Base-by-base conservation (phyloP, 2,113 vertebrate species). In the Zosterops hypoxanthus region DNA sequence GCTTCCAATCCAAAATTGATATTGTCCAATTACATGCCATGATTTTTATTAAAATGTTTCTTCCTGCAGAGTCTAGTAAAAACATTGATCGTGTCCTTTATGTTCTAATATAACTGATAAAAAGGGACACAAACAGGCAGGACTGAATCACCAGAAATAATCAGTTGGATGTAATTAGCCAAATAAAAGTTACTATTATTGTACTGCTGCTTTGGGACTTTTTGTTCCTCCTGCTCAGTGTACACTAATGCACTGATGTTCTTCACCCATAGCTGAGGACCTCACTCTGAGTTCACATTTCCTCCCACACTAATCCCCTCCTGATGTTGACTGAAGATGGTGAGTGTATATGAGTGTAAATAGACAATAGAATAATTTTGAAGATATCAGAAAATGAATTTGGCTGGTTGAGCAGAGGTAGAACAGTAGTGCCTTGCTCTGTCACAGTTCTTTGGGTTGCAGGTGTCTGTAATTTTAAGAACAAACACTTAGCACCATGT, bases 41-140 rank as follows among this genome's bases (percentile, higher is more conserved):
- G 23, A 46, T 59, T 80, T 70, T 85, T 66, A 84, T 89, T 64
- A n/a, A 77, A 86, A 29, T 50, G 8, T 21, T 75, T 93, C 77
- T 76, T 65, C 26, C n/a, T 75, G 12, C 12, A 44, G 36, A 64
- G 4, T 18, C 19, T 70, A 49, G 23, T 72, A 68, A 82, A 86
- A 77, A 9, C 61, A 55, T 55, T 75, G n/a, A 44, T 25, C 26
- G 8, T 33, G 7, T 31, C 7, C 63, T 77, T 92, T 60, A 66
- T 13, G 56, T 46, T 72, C 33, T 79, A 57, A 60, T 29, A 17
- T 12, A 85, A 46, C 14, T 0, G 1, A 60, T 44, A 28, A 88
- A 80, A 92, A 71, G 31, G 66, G 44, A 88, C 22, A 80, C 18
- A 78, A 88, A 56, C 8, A 91, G 52, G 49, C 34, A 79, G 39